Base-by-base conservation (phyloP, 2,113 vertebrate species). In the Anseranas semipalmata region DNA sequence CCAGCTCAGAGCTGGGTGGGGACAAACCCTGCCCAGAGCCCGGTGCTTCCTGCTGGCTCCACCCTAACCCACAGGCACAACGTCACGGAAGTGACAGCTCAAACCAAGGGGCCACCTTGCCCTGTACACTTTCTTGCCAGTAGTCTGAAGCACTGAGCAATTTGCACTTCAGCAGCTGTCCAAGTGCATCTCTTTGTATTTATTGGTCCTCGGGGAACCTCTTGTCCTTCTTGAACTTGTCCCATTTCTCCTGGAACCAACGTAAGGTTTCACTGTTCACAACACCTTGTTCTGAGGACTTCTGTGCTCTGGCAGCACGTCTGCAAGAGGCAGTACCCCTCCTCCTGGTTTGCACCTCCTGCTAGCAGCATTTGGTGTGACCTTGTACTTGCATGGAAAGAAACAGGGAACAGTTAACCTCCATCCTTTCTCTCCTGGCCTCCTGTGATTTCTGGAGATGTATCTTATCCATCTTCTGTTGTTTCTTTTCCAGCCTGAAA, bases 301-400 rank as follows among this genome's bases (percentile, higher is more conserved):
- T 73, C 14, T 52, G 60, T 5, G 8, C 73, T 85, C 84, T 68
- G 80, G 84, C n/a, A 85, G 84, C 60, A 48, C 5, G 1, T 63
- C 84, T 88, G 50, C 0, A 13, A 81, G 91, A 95, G 39, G 48
- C 83, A 91, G 10, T 52, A 60, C 56, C 52, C 53, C 77, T 85
- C 78, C 86, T 86, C 84, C 87, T 72, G 52, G 59, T 87, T 91
- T 81, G 77, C 43, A 94, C 39, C 87, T 92, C 87, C 94, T 72
- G 87, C 60, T 58, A 78, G 56, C 52, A 92, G 90, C 73, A 60
- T 89, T 68, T 89, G 81, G 72, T 89, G 80, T 72, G 80, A 96
- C 89, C 81, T 95, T 96, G 89, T 87, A 39, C 68, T 92, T 65
- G 76, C 79, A 85, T 17, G 9, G 76, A 90, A 95, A 95, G 80